Conservation (phyloP, 1,140 invertebrate genomes). For the Planococcus citri region DNA sequence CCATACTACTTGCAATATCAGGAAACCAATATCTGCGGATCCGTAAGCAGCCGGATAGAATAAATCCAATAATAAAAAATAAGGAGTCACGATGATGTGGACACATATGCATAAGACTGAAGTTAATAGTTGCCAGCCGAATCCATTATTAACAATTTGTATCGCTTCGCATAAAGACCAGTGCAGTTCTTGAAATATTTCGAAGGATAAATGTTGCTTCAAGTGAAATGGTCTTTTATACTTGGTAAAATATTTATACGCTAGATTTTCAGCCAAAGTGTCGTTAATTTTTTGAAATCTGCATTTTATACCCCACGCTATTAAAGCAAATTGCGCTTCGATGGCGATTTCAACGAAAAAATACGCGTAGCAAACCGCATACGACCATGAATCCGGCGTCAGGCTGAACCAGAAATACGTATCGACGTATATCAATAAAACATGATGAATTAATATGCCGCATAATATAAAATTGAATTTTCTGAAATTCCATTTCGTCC, state of each 20-base stretch:
- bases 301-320: slow-evolving; percentile 16
- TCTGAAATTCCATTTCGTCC: not conserved
- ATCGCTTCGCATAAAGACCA: slow-evolving; percentile 26
- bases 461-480: not conserved
- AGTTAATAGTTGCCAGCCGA: slow-evolving; percentile 25
- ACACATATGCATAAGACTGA: slow-evolving; percentile 25
- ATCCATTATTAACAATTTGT: slow-evolving; percentile 24
- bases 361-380: slow-evolving; percentile 20
- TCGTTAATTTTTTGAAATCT: slow-evolving; percentile 20
- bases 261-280: not conserved
- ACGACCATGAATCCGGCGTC: slow-evolving; percentile 11
- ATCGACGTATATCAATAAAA: slow-evolving; percentile 12
- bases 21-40: slow-evolving; percentile 24
- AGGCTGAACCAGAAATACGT: slow-evolving; percentile 21
- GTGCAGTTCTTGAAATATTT: slow-evolving; percentile 24
- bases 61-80: slow-evolving; percentile 27
- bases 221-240: not conserved
- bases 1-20: slow-evolving; percentile 25
- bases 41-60: slow-evolving; percentile 26
- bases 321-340: slow-evolving; percentile 20
- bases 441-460: not conserved
- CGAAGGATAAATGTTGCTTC: not conserved
- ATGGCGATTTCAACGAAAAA: slow-evolving; percentile 11
- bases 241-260: not conserved
- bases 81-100: slow-evolving; percentile 26